Conservation (phyloP, 2,113 vertebrate species). For the Agapornis roseicollis region DNA sequence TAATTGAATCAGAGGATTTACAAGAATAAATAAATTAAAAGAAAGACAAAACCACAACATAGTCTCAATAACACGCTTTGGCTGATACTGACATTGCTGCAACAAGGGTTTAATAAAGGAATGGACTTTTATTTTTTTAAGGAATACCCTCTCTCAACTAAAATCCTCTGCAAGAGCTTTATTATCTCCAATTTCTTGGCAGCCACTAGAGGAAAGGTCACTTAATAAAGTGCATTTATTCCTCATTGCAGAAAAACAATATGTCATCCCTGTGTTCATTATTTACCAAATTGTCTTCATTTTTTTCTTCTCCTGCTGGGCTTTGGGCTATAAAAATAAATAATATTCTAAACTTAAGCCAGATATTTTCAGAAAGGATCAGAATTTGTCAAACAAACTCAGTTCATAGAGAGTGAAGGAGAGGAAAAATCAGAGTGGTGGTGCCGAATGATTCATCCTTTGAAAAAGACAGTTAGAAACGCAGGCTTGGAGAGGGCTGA, state of each 20-base stretch:
- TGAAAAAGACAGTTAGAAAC: slow-evolving; percentile 7
- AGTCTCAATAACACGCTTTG: not conserved
- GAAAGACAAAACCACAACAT: not conserved
- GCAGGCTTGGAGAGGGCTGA: not conserved
- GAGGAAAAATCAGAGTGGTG: slow-evolving; percentile 11
- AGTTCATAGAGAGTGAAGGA: not conserved
- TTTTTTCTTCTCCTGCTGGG: slow-evolving; percentile 75
- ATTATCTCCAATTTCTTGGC: slow-evolving; percentile 78
- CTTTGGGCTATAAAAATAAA: slow-evolving; percentile 74
- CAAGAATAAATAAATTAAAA: slow-evolving; percentile 30
- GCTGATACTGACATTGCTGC: not conserved
- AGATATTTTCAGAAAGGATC: slow-evolving; percentile 63
- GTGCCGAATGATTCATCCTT: slow-evolving; percentile 25
- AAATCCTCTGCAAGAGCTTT: slow-evolving; percentile 71
- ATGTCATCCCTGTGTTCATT: slow-evolving; percentile 76
- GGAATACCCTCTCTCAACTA: slow-evolving; percentile 48
- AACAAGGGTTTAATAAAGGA: slow-evolving; percentile 59
- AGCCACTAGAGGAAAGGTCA: slow-evolving; percentile 76
- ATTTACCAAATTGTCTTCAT: slow-evolving; percentile 81
- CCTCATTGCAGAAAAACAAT: slow-evolving; percentile 76
- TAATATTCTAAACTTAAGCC: slow-evolving; percentile 67
- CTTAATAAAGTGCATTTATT: slow-evolving; percentile 78
- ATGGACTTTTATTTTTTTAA: slow-evolving; percentile 38
- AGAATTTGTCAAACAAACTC: slow-evolving; percentile 57
- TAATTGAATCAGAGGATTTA: slow-evolving; percentile 26